Conservation (phyloP, 2,888 invertebrate species). For the Camponotus fellah region DNA sequence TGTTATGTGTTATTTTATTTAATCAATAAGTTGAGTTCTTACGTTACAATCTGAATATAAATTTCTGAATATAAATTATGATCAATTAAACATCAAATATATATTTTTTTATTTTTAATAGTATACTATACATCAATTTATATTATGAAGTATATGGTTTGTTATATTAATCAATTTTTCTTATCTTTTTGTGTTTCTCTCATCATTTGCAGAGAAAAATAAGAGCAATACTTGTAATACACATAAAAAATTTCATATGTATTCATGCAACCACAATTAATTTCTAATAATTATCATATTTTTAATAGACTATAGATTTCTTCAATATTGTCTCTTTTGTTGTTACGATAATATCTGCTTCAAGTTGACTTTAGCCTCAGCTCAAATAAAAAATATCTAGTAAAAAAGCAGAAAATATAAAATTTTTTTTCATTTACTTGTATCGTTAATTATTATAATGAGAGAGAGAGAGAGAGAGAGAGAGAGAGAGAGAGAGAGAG, state of each 20-base stretch:
- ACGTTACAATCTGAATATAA: background rate
- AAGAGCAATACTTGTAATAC: background rate
- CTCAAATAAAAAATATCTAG: background rate
- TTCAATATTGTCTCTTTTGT: background rate
- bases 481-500: background rate
- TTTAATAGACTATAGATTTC: background rate
- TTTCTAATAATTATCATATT: background rate
- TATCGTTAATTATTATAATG: background rate
- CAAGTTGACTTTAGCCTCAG: background rate
- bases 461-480: background rate
- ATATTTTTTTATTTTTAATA: background rate
- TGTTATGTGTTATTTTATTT: background rate
- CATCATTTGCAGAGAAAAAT: background rate
- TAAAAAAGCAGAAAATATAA: background rate
- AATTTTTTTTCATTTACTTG: background rate
- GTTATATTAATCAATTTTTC: background rate
- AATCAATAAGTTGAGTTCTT: background rate
- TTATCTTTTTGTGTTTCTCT: background rate
- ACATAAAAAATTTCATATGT: background rate
- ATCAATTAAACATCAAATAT: background rate
- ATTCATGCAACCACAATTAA: background rate
- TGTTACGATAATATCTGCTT: background rate
- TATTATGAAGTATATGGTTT: background rate
- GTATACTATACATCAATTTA: background rate
- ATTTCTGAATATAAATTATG: background rate